Evolutionary conservation across 2,113 vertebrate genomes (phyloP).

Genomic region (Peromyscus polionotus): DNA sequence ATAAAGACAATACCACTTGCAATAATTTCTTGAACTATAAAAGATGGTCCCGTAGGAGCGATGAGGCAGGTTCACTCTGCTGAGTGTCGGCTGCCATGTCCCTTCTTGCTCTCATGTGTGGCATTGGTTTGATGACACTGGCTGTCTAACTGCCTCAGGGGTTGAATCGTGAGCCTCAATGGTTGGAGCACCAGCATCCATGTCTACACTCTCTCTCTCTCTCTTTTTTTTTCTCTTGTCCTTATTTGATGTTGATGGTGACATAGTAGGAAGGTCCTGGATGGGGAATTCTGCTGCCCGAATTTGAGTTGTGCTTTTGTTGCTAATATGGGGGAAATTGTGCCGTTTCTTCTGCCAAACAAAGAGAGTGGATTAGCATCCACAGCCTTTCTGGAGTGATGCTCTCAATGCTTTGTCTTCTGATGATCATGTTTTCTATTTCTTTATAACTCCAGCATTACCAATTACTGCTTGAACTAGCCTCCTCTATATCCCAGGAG

Average conservation of each 20-base stretch:
- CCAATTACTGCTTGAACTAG: background rate
- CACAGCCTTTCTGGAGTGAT: background rate
- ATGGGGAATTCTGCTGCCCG: background rate
- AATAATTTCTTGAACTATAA: background rate
- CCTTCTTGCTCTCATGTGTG: background rate
- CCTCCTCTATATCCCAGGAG: background rate
- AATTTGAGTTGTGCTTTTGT: background rate
- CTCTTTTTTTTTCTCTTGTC: background rate
- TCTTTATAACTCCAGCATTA: background rate
- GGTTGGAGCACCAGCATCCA: background rate
- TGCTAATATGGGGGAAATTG: background rate
- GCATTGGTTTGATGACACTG: background rate
- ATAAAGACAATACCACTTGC: background rate
- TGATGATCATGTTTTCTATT: background rate
- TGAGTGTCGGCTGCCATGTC: background rate
- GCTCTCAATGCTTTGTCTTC: background rate
- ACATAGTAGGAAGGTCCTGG: background rate
- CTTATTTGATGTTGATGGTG: background rate
- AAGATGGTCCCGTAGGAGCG: background rate
- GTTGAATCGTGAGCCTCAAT: background rate
- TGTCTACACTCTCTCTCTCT: background rate
- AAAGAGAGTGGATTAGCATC: background rate
- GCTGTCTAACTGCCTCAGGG: background rate
- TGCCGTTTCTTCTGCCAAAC: conserved; percentile 9
- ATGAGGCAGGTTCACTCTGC: background rate